Evolutionary conservation across 2,113 vertebrate genomes (phyloP), one percentile per base, ranked within the genome.

Genomic region (Stegostoma tigrinum): DNA sequence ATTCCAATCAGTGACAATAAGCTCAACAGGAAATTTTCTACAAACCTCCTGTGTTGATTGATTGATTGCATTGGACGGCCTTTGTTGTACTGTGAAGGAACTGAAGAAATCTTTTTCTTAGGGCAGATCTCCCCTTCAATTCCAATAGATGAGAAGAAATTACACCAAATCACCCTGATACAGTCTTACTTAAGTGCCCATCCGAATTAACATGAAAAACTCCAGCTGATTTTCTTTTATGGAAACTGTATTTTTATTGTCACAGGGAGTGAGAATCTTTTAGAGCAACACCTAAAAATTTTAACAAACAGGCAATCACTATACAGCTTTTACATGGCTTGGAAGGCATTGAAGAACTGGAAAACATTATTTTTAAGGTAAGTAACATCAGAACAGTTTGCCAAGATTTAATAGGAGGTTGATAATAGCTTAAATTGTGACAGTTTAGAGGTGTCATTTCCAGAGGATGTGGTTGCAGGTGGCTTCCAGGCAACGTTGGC

Each of bases 391-490:
- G 86, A 89, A 55, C 86, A 89, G 45, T 48, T 89, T 55, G 12
- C 23, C 52, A 48, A 30, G 61, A 93, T 55, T 66, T 93, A 93
- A 45, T 93, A 93, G 34, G 17, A 93, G 30, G 90, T 89, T 89
- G 52, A 89, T 14, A 66, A 12, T 55, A 93, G 61, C 61, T 66
- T 64, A 66, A 66, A 66, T 66, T 93, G 55, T 93, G 61, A 66
- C 34, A 93, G 61, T 93, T 93, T 66, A 19, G 34, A 64, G 90
- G 90, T 89, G 61, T 64, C 19, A n/a, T 64, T n/a, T 93, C 30
- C 64, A 66, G n/a, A n/a, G n/a, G 42, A 66, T 93, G 80, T 34
- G 66, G 14, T 93, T 93, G 61, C 86, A 93, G 90, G 90, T 64
- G 30, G 90, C 42, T 93, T 61, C 90, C 24, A 48, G 48, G 24